Percentiles rank a stretch among this genome's conserved stretches.
Evolutionary conservation across 2,888 invertebrate genomes (phyloP).

Genomic region (Brenthis ino): DNA sequence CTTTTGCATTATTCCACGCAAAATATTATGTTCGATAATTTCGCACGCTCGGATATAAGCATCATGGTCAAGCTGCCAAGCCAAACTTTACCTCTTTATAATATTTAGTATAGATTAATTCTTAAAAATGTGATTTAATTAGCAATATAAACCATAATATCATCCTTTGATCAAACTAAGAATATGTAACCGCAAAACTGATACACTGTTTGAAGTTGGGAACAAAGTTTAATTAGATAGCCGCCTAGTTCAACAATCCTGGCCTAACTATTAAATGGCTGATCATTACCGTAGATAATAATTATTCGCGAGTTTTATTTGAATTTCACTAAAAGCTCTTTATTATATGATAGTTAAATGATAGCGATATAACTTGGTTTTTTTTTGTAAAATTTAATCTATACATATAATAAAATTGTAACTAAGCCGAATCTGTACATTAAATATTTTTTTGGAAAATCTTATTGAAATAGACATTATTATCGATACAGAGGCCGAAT

Average conservation of each 20-base stretch:
- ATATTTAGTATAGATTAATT: no score
- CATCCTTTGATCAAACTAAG: slow-evolving; percentile 9
- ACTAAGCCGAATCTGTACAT: no score
- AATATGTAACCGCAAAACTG: slow-evolving; percentile 29
- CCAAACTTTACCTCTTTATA: no score
- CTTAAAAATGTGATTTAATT: not conserved
- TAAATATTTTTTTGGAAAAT: no score
- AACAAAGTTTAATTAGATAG: slow-evolving; percentile 39
- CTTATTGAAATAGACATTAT: no score
- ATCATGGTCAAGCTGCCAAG: no score
- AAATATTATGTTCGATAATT: no score
- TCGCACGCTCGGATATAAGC: no score
- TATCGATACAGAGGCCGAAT: no score
- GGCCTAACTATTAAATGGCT: slow-evolving; percentile 34
- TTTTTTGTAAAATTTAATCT: no score
- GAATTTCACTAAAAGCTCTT: slow-evolving; percentile 13
- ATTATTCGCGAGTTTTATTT: slow-evolving; percentile 22
- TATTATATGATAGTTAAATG: not conserved
- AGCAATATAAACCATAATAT: not conserved
- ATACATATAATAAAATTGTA: no score
- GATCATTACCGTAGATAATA: slow-evolving; percentile 31
- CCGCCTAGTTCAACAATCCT: slow-evolving; percentile 33
- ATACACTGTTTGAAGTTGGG: slow-evolving; percentile 31
- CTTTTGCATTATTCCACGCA: no score
- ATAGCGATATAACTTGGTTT: not conserved